These are phyloP conservation scores for Athripsodes cinereus DNA, from an alignment of 2,888 invertebrate genomes.

Conservation along the genomic window DNA sequence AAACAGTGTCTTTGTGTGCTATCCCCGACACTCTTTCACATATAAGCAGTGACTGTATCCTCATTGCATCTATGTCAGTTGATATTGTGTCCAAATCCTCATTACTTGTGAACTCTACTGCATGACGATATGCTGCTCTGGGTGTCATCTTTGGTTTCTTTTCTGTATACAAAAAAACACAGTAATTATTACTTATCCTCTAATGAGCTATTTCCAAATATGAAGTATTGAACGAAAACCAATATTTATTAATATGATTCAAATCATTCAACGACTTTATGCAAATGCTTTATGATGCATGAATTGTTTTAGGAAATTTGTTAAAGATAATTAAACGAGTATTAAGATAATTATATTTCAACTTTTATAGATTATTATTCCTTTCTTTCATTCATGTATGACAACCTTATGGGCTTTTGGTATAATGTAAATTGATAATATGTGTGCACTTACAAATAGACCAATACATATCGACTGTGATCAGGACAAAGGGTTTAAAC, in stretches of 20 bases:
- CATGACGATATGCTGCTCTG: constrained; percentile 58
- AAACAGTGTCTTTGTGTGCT: constrained; percentile 82
- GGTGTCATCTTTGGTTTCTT: constrained; percentile 52
- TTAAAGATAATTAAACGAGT: no score
- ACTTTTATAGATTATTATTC: no score
- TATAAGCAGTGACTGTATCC: constrained; percentile 82
- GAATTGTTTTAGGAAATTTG: no score
- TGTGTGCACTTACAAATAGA: no score
- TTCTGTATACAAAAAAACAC: constrained; percentile 29
- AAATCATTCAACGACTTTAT: no score
- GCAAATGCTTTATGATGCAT: no score
- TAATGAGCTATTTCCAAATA: not conserved
- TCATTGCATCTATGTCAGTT: constrained; percentile 76
- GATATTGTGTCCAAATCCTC: constrained; percentile 69
- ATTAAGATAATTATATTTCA: no score
- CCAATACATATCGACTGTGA: no score
- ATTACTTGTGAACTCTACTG: constrained; percentile 65
- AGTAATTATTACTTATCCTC: not conserved
- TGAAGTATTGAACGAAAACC: not conserved
- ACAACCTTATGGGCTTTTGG: no score
- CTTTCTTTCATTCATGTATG: no score
- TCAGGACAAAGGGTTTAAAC: no score
- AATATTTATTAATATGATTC: not conserved
- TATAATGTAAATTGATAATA: no score
- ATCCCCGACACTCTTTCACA: constrained; percentile 82